Percentiles rank a stretch among this genome's conserved stretches.
These are phyloP conservation scores for Rhagologus leucostigma DNA, from an alignment of 2,113 vertebrate species.

Conservation along the genomic window DNA sequence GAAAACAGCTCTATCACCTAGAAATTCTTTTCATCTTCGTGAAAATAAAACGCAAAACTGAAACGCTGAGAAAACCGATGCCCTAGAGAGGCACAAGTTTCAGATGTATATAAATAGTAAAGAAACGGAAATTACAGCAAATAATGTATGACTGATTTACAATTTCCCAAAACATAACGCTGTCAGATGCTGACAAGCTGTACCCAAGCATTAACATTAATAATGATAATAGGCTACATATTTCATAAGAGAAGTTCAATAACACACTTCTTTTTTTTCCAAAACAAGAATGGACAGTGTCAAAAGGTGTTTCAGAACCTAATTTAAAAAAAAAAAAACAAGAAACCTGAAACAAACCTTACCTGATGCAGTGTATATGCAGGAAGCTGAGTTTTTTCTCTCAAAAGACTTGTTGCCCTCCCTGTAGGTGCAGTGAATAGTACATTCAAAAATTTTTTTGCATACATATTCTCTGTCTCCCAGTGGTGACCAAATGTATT, in stretches of 20 bases:
- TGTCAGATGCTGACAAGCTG: neutral
- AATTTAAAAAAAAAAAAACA: neutral
- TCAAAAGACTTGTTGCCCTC: conserved; percentile 76
- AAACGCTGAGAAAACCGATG: neutral
- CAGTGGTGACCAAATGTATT: neutral
- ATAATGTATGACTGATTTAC: neutral
- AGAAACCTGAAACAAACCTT: neutral
- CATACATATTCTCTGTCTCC: neutral
- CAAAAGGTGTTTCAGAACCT: neutral
- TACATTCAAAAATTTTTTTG: conserved; percentile 50
- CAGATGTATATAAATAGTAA: neutral
- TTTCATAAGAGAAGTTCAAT: neutral
- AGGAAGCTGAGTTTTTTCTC: conserved; percentile 71
- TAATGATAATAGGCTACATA: neutral
- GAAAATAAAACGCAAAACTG: neutral
- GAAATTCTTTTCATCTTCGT: neutral
- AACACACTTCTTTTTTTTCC: neutral
- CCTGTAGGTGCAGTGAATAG: conserved; percentile 85
- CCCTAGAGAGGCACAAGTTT: neutral
- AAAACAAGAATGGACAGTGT: neutral
- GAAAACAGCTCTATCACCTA: neutral
- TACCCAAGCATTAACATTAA: neutral
- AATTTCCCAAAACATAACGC: neutral
- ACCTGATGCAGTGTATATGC: conserved; percentile 86
- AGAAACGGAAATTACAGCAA: neutral